These are phyloP conservation scores for Itoplectis maculator DNA, from an alignment of 2,888 invertebrate species.

Conservation along the genomic window DNA sequence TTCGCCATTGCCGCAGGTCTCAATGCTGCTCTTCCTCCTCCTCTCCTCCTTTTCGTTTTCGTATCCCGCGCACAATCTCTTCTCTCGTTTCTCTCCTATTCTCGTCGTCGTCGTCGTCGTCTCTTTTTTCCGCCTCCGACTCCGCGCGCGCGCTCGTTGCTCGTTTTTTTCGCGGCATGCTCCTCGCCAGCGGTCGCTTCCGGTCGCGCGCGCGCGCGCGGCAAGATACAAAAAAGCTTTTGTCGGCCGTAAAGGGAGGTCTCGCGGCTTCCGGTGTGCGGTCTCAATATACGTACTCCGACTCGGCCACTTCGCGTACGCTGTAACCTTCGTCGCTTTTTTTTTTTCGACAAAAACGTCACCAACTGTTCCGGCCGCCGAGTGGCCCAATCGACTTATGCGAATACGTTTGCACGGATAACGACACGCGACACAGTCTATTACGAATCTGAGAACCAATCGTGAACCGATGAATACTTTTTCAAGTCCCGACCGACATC, in stretches of 20 bases:
- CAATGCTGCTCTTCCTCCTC: conserved; percentile 44
- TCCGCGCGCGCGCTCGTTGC: conserved; percentile 41
- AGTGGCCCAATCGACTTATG: too few relatives aligned
- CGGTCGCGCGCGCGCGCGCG: too few relatives aligned
- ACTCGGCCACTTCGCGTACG: too few relatives aligned
- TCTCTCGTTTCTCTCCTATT: conserved; percentile 4
- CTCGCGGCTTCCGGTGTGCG: conserved; percentile 65
- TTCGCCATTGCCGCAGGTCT: conserved; percentile 38
- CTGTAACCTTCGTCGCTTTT: too few relatives aligned
- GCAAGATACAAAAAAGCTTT: conserved; percentile 66
- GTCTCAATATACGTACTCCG: conserved; percentile 15
- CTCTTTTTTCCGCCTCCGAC: conserved; percentile 26
- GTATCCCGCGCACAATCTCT: conserved; percentile 48
- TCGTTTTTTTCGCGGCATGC: conserved; percentile 50
- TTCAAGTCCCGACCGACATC: too few relatives aligned
- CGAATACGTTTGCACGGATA: too few relatives aligned
- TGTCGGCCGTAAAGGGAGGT: conserved; percentile 67
- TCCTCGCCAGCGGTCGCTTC: conserved; percentile 61
- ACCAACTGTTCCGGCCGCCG: background rate
- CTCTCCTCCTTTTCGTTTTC: too few relatives aligned
- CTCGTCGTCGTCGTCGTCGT: too few relatives aligned
- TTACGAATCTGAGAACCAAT: too few relatives aligned
- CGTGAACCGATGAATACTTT: too few relatives aligned
- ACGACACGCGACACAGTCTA: background rate
- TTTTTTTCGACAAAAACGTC: background rate